These are phyloP conservation scores for Melipona bicolor DNA, from an alignment of 2,888 invertebrate species.

Conservation along the genomic window DNA sequence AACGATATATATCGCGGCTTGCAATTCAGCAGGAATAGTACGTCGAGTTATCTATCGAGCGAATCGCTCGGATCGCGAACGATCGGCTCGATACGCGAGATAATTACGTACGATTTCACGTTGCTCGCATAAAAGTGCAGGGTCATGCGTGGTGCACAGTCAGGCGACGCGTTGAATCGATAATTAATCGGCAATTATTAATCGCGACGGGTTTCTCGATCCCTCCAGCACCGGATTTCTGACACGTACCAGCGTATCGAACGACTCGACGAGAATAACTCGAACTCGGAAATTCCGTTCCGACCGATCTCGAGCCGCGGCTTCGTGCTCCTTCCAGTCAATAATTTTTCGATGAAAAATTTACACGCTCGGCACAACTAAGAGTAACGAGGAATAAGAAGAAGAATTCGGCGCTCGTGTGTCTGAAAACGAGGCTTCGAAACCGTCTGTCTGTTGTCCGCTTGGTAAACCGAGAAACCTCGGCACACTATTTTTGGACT, in stretches of 20 bases:
- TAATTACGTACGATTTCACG: slow-evolving; percentile 26
- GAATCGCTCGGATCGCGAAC: too few species aligned
- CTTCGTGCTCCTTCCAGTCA: background rate
- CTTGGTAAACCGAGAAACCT: slow-evolving; percentile 6
- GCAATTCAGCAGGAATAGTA: too few species aligned
- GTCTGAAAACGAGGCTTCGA: background rate
- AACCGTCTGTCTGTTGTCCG: background rate
- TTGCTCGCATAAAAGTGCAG: slow-evolving; percentile 38
- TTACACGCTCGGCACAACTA: background rate
- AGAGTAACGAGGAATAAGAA: background rate
- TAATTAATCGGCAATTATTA: slow-evolving; percentile 65
- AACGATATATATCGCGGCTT: too few species aligned
- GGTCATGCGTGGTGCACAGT: slow-evolving; percentile 44
- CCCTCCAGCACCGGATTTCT: slow-evolving; percentile 12
- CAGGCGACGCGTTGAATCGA: slow-evolving; percentile 56
- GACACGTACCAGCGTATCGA: background rate
- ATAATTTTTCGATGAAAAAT: background rate
- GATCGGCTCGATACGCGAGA: slow-evolving; percentile 5
- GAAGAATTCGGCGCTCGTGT: background rate
- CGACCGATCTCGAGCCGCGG: background rate
- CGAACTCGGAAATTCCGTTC: background rate
- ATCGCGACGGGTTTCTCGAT: slow-evolving; percentile 23
- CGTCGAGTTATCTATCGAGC: too few species aligned
- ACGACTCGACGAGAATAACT: slow-evolving; percentile 22
- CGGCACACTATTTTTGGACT: slow-evolving; percentile 25